Conservation (phyloP, 1,140 invertebrate species). For the Drosophila lacteicornis region DNA sequence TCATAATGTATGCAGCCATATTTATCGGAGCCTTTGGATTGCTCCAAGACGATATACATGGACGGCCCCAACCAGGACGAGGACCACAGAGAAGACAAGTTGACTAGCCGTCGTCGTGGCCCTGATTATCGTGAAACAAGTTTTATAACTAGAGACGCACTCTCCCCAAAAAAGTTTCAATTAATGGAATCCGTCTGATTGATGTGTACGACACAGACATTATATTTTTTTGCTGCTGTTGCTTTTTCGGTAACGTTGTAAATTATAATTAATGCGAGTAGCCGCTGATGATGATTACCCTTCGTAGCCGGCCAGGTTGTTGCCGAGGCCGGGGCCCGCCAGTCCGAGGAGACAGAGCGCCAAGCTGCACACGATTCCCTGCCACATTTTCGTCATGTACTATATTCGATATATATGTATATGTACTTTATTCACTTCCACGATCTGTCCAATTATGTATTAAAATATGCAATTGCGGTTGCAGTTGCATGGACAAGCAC, state of each 20-base stretch:
- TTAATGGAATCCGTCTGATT: constrained; percentile 47
- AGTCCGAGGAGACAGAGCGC: constrained; percentile 59
- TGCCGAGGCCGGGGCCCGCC: constrained; percentile 44
- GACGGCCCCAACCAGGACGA: background rate
- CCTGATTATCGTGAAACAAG: constrained; percentile 16
- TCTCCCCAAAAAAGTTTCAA: constrained; percentile 20
- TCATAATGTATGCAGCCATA: constrained; percentile 36
- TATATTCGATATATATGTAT: constrained; percentile 4
- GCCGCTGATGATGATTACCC: constrained; percentile 70
- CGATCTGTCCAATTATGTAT: constrained; percentile 67
- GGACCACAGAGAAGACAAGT: background rate
- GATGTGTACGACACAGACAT: constrained; percentile 49
- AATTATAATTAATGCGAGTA: constrained; percentile 51
- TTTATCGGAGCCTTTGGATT: constrained; percentile 18
- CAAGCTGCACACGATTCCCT: constrained; percentile 74
- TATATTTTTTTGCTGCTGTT: constrained; percentile 17
- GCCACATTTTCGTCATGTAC: constrained; percentile 52
- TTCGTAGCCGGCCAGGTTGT: constrained; percentile 76
- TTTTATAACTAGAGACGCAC: constrained; percentile 11
- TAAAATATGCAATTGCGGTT: constrained; percentile 74
- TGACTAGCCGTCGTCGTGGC: background rate
- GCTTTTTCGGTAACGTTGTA: constrained; percentile 17
- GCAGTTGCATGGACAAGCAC: constrained; percentile 61
- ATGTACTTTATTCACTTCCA: constrained; percentile 20
- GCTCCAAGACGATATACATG: constrained; percentile 3